A percentile compares a stretch with the other conserved stretches of the same genome.
These are phyloP conservation scores for Magallana gigas DNA, from an alignment of 1,140 invertebrate genomes.

Conservation along the genomic window DNA sequence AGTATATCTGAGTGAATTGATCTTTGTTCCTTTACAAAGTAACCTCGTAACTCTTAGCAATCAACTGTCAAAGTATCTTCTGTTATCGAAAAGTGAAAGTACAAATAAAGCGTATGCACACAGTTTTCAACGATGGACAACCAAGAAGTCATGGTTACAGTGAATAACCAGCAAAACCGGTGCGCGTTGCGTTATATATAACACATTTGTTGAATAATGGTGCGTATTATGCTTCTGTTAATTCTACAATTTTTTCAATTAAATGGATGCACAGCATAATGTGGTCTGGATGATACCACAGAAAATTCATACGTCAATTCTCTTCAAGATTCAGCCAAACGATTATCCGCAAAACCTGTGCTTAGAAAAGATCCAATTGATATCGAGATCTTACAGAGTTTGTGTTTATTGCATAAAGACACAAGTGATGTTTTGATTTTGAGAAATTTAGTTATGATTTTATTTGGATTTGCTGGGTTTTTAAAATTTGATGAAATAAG, in stretches of 20 bases:
- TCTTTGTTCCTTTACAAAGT: not conserved
- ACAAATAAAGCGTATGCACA: not conserved
- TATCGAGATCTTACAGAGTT: no score
- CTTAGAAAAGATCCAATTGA: no score
- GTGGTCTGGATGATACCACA: conserved; percentile 18
- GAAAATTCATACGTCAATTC: conserved; percentile 32
- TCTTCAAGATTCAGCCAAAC: conserved; percentile 3
- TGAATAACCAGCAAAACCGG: not conserved
- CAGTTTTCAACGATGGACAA: conserved; percentile 30
- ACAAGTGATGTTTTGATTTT: not conserved
- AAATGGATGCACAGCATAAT: conserved; percentile 45
- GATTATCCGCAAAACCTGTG: not conserved
- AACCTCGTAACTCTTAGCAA: no score
- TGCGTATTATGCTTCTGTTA: conserved; percentile 14
- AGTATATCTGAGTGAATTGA: no score
- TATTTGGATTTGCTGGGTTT: conserved; percentile 42
- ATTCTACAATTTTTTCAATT: conserved; percentile 36
- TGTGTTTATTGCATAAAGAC: no score
- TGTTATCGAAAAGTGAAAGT: not conserved
- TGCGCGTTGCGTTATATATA: conserved; percentile 43
- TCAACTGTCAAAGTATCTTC: not conserved
- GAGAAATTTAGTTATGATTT: conserved; percentile 4
- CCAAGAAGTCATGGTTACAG: not conserved
- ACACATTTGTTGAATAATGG: conserved; percentile 41
- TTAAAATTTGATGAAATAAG: conserved; percentile 53